These are phyloP conservation scores for Baryphthengus martii DNA, from an alignment of 2,113 vertebrate species.

Conservation along the genomic window DNA sequence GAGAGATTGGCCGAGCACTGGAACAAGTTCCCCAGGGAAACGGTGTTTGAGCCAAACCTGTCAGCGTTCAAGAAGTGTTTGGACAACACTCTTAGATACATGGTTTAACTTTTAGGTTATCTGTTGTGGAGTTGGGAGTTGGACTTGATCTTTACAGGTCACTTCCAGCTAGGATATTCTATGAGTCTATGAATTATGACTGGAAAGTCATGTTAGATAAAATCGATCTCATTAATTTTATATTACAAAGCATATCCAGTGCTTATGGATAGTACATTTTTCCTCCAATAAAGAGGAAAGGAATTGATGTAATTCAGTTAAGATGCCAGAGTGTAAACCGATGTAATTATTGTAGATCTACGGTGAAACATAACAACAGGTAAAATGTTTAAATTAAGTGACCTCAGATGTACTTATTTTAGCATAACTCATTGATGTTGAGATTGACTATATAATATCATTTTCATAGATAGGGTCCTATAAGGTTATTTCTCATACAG, in stretches of 20 bases:
- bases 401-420: neutral
- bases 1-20: neutral
- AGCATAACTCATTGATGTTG: neutral
- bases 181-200: neutral
- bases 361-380: neutral
- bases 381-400: neutral
- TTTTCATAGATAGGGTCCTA: neutral
- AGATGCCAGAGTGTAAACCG: neutral
- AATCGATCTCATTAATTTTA: neutral
- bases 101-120: neutral
- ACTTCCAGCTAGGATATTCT: neutral
- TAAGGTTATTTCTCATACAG: neutral
- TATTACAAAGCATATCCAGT: neutral
- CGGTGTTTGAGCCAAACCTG: neutral
- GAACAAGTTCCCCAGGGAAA: neutral
- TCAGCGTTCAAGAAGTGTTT: neutral
- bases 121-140: neutral
- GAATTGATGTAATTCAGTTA: neutral
- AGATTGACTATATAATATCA: neutral
- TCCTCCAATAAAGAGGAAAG: neutral
- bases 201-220: neutral
- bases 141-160: accelerated
- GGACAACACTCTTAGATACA: neutral
- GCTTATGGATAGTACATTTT: neutral
- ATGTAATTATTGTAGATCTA: neutral